A percentile compares a stretch with the other conserved stretches of the same genome.
phyloP scores from a whole-genome alignment of 64 coral and sea anemone species.

The Hydrozoanthus tunicans region DNA sequence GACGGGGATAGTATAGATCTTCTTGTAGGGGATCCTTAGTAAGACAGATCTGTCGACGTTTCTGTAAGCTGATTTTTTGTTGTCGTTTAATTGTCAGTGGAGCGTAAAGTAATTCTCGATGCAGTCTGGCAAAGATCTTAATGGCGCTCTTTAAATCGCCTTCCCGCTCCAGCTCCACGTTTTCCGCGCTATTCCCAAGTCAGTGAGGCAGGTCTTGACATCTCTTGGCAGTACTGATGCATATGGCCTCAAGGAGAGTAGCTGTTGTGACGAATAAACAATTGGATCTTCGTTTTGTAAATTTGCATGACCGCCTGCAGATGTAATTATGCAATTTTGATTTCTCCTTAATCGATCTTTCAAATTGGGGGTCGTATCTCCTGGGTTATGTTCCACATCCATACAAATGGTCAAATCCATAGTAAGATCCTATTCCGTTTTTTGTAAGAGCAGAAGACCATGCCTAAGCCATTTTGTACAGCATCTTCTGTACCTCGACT shows the following conservation, averaged over 20 bases:
- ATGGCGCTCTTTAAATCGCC: conserved; percentile 42
- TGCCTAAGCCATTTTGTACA: conserved; percentile 53
- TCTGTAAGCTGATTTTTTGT: conserved; percentile 39
- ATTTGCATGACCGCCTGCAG: conserved; percentile 56
- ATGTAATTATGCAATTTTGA: conserved; percentile 60
- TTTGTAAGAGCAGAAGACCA: conserved; percentile 47
- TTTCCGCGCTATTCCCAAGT: conserved; percentile 59
- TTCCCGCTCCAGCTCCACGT: conserved; percentile 51
- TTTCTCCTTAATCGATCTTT: conserved; percentile 52
- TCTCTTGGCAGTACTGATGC: conserved; percentile 41
- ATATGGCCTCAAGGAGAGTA: conserved; percentile 51
- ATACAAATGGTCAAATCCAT: not conserved
- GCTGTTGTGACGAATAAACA: conserved; percentile 53
- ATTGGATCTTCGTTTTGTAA: conserved; percentile 50
- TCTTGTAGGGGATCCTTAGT: conserved; percentile 42
- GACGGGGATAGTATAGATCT: conserved; percentile 12
- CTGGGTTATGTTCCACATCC: conserved; percentile 43
- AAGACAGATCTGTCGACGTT: conserved; percentile 49
- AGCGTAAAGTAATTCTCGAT: conserved; percentile 50
- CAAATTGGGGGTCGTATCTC: conserved; percentile 51
- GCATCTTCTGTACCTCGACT: conserved; percentile 57
- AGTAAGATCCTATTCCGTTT: conserved; percentile 30
- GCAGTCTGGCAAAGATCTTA: conserved; percentile 37
- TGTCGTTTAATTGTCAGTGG: conserved; percentile 1
- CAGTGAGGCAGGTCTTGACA: conserved; percentile 50